phyloP scores from a whole-genome alignment of 2,888 invertebrate species.

The Pristionchus entomophagus region DNA sequence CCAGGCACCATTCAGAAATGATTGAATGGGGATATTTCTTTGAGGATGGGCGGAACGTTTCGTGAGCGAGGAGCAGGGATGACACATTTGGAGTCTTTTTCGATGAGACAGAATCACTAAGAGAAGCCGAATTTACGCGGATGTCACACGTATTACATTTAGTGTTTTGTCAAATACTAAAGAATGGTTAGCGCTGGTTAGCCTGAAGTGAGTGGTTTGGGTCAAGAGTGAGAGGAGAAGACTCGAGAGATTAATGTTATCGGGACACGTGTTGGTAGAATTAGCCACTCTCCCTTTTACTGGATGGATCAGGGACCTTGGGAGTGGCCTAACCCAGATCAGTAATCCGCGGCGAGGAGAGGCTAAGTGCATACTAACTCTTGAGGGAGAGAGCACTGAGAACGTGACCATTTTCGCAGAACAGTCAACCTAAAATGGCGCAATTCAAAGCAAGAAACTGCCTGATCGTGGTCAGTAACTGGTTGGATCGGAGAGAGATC shows the following conservation, averaged over 20 bases:
- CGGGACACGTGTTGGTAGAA: not conserved
- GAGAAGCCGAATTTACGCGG: not conserved
- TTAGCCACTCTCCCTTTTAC: slow-evolving; percentile 8
- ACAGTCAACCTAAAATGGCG: not conserved
- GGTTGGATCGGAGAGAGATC: not conserved
- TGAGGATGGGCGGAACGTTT: not conserved
- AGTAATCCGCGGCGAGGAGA: not conserved
- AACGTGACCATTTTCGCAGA: not conserved
- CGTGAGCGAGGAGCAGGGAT: not conserved
- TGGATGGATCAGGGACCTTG: slow-evolving; percentile 7
- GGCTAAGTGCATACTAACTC: not conserved
- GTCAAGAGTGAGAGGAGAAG: not conserved
- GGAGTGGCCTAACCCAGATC: slow-evolving; percentile 39
- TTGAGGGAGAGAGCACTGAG: not conserved
- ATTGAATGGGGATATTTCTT: slow-evolving; percentile 12
- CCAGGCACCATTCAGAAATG: slow-evolving; percentile 15
- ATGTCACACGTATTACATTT: too few relatives aligned
- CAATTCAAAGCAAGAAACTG: not conserved
- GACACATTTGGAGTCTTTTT: slow-evolving; percentile 1
- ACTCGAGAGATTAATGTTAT: not conserved
- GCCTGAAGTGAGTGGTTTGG: too few relatives aligned
- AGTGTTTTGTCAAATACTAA: too few relatives aligned
- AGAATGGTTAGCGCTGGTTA: too few relatives aligned
- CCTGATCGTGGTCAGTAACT: not conserved
- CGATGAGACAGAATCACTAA: not conserved